A percentile compares a stretch with the other conserved stretches of the same genome.
Conservation (phyloP, 1,140 invertebrate genomes). For the Proctacanthus coquilletti region DNA sequence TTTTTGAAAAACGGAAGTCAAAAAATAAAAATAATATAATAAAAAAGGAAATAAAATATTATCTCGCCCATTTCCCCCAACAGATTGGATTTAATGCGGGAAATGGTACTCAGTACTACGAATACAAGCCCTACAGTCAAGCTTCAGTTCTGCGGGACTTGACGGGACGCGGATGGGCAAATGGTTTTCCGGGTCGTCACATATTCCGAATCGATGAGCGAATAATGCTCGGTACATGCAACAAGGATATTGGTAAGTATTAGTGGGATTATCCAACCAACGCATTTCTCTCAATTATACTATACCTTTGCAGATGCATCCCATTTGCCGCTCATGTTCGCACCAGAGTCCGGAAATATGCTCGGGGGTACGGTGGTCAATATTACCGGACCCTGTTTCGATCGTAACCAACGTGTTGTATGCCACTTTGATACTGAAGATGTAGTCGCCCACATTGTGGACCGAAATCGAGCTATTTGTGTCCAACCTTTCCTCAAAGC, state of each 20-base stretch:
- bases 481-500: conserved; percentile 77
- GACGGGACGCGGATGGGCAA: conserved; percentile 67
- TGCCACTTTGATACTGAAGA: conserved; percentile 68
- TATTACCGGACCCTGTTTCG: conserved; percentile 85
- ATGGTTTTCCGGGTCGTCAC: conserved; percentile 74
- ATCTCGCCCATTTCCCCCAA: too few species aligned
- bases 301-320: conserved; percentile 46
- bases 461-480: conserved; percentile 71
- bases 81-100: conserved; percentile 91
- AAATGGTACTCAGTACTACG: conserved; percentile 78
- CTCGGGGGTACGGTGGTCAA: conserved; percentile 87
- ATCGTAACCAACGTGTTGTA: conserved; percentile 50
- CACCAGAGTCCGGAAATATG: conserved; percentile 90
- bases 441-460: conserved; percentile 56
- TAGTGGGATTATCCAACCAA: neutral
- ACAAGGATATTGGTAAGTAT: conserved; percentile 65
- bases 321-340: conserved; percentile 66
- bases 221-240: conserved; percentile 81
- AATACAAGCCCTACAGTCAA: conserved; percentile 85
- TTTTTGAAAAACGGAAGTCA: too few species aligned
- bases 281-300: conserved; percentile 7
- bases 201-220: conserved; percentile 91
- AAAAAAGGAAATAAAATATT: too few species aligned
- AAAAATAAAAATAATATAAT: too few species aligned
- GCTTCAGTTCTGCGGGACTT: conserved; percentile 67